These are phyloP conservation scores for Hyposoter dolosus DNA, from an alignment of 2,888 invertebrate genomes.

Conservation along the genomic window DNA sequence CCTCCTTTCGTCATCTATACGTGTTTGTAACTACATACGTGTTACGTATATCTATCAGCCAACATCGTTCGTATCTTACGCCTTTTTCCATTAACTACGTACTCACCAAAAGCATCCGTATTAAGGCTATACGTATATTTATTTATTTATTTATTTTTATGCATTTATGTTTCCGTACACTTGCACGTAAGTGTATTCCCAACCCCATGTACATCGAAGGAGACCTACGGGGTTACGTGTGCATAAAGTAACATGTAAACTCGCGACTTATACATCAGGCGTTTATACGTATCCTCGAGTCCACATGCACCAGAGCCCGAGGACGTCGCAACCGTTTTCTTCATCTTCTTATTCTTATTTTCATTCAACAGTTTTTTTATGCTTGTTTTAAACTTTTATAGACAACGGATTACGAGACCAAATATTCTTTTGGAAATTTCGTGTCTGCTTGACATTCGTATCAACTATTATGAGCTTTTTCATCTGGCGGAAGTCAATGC, in stretches of 20 bases:
- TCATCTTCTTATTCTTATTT: conserved; percentile 33
- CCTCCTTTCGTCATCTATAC: conserved; percentile 29
- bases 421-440: neutral
- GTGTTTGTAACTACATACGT: conserved; percentile 40
- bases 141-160: conserved; percentile 6
- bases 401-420: neutral
- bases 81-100: conserved; percentile 29
- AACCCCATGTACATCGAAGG: conserved; percentile 10
- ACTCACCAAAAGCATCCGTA: conserved; percentile 1
- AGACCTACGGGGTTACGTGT: conserved; percentile 35
- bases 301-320: conserved; percentile 4
- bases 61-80: conserved; percentile 21
- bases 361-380: neutral
- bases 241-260: conserved; percentile 50
- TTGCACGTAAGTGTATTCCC: neutral
- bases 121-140: neutral
- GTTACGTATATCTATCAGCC: neutral
- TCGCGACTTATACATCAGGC: conserved; percentile 42
- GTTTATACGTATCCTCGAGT: conserved; percentile 42
- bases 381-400: neutral
- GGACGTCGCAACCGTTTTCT: conserved; percentile 27
- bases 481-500: neutral
- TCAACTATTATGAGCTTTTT: no score
- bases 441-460: no score
- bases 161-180: neutral